Conservation (phyloP, 1,140 invertebrate genomes). For the Macrobrachium nipponense region DNA sequence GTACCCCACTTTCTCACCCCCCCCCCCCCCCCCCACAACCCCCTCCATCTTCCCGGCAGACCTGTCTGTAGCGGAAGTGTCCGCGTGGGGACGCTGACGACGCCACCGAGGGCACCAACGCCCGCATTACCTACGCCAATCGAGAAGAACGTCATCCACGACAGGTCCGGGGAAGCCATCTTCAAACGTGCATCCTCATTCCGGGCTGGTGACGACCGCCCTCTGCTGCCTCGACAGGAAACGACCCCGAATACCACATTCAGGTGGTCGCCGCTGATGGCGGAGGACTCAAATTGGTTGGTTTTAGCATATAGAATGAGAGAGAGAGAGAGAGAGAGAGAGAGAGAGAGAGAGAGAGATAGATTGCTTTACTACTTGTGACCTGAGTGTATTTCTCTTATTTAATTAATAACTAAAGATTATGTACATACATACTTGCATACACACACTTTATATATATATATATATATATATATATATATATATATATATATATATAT, state of each 20-base stretch:
- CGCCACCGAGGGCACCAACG: conserved; percentile 39
- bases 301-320: too few relatives aligned
- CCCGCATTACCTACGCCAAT: conserved; percentile 41
- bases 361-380: too few relatives aligned
- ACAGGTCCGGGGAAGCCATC: conserved; percentile 65
- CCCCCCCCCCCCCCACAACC: too few relatives aligned
- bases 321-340: too few relatives aligned
- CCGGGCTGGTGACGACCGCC: conserved; percentile 66
- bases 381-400: too few relatives aligned
- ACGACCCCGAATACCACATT: conserved; percentile 37
- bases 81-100: conserved; percentile 59
- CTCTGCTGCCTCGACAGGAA: conserved; percentile 56
- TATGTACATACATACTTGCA: too few relatives aligned
- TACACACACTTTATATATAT: too few relatives aligned
- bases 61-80: conserved; percentile 32
- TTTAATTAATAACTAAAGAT: too few relatives aligned
- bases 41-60: neutral
- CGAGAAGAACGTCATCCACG: conserved; percentile 67
- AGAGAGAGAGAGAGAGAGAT: too few relatives aligned
- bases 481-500: too few relatives aligned
- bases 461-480: too few relatives aligned
- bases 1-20: neutral
- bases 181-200: conserved; percentile 70
- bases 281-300: conserved; percentile 66
- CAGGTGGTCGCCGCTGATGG: conserved; percentile 66